These are phyloP conservation scores for Anhinga anhinga DNA, from an alignment of 2,113 vertebrate species.

Conservation along the genomic window DNA sequence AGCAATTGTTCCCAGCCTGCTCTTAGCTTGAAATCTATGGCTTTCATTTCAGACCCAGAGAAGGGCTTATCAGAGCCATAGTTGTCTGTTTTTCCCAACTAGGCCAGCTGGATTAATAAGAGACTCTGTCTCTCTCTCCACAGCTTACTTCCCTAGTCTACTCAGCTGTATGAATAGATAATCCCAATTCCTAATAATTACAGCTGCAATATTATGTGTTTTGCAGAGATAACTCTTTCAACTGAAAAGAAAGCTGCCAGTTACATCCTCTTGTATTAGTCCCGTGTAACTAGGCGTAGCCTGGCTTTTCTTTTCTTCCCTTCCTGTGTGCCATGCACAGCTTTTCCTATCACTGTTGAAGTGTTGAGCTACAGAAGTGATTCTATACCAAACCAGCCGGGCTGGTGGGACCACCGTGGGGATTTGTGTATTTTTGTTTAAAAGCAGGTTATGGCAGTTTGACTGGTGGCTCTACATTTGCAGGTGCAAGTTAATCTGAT, in stretches of 20 bases:
- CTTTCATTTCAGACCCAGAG: neutral
- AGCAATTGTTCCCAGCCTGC: neutral
- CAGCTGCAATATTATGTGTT: neutral
- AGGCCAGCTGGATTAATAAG: conserved; percentile 43
- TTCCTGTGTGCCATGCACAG: neutral
- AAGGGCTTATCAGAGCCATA: neutral
- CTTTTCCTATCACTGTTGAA: neutral
- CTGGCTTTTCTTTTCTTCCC: neutral
- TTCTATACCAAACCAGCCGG: neutral
- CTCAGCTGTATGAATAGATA: conserved; percentile 38
- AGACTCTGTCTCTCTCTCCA: neutral
- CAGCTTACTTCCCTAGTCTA: neutral
- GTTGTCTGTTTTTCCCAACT: conserved; percentile 16
- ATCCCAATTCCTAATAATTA: conserved; percentile 46
- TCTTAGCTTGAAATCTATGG: neutral
- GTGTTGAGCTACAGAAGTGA: neutral
- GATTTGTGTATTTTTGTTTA: neutral
- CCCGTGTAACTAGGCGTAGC: neutral
- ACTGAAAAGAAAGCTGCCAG: neutral
- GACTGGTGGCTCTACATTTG: neutral
- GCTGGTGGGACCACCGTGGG: neutral
- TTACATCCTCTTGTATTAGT: neutral
- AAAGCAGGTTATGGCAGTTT: conserved; percentile 1
- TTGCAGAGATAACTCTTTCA: neutral
- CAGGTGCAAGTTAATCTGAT: conserved; percentile 21